These are phyloP conservation scores for Neolamprologus kungweensis DNA, from an alignment of 2,113 vertebrate species.

Conservation along the genomic window DNA sequence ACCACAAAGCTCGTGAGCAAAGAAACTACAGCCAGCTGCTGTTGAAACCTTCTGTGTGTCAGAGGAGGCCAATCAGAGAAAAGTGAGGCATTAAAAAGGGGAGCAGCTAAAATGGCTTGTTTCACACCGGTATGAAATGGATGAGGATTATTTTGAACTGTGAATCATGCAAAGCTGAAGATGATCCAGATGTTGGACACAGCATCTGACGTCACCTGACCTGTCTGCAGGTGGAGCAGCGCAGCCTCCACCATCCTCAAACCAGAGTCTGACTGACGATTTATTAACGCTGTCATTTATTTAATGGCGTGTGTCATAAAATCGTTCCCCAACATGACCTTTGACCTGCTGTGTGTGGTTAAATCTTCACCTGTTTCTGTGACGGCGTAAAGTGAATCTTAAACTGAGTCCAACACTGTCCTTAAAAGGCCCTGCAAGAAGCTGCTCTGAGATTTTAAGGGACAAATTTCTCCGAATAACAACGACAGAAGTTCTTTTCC, in stretches of 20 bases:
- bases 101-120: not conserved
- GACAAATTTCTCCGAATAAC: not conserved
- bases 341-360: not conserved
- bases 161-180: not conserved
- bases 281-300: too few relatives aligned
- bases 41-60: not conserved
- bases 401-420: not conserved
- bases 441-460: not conserved
- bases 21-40: not conserved
- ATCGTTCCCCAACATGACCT: not conserved
- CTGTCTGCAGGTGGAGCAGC: not conserved
- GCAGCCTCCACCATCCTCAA: not conserved
- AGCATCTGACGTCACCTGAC: not conserved
- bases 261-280: not conserved
- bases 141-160: not conserved
- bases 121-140: not conserved
- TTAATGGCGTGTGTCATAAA: too few relatives aligned
- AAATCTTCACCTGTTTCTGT: not conserved
- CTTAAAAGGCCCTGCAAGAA: not conserved
- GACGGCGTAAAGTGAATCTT: too few relatives aligned
- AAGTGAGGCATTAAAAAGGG: not conserved
- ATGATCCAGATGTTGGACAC: not conserved
- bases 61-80: not conserved
- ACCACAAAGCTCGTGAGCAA: not conserved
- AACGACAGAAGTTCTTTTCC: not conserved